Evolutionary conservation across 2,888 invertebrate genomes (phyloP), one percentile per base, ranked within the genome.

Genomic region (Graphium colonna): DNA sequence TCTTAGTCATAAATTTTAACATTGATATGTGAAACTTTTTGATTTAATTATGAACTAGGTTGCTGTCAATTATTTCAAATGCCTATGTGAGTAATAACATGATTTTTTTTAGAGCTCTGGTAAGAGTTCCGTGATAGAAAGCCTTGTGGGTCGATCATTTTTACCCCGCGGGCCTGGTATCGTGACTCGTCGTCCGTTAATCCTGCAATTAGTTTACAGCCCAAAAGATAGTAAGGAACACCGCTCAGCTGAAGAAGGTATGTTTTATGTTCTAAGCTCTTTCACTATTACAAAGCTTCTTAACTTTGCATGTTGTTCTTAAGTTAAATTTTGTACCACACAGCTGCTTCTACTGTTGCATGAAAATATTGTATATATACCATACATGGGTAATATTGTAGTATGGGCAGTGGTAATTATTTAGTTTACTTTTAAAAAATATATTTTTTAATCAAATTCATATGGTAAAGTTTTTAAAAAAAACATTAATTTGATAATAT

Each of bases 111-210:
- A 99, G 98, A 99, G 99, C 88, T 98, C 99, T 42, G 99, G 99
- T 45, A 99, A 99, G 90, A 99, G 98, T 90, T 99, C 99, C 18
- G 99, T 99, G 12, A 94, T 99, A 64, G 99, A 99, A 86, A 97
- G 98, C 79, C 90, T 99, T 42, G 99, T 99, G 5, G 99, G 99
- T 0, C 94, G 95, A 57, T 98, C 99, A 44, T 99, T 99, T 88
- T 90, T 99, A 58, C 99, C 99, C 2, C 92, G 99, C 63, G 99
- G 99, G 8, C 95, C 96, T 48, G 99, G 99, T 1, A 98, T 99
- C 69, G 99, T 99, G 1, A 99, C 99, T 0, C 91, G 99, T 57
- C 92, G 99, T 39, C 99, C 99, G 0, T 90, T 99, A 8, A 92
- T 99, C 60, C 91, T 99, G 18, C 99, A 99, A 81, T 90, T 99